These are phyloP conservation scores for Setipinna tenuifilis DNA, from an alignment of 2,797 vertebrate species.

Conservation along the genomic window DNA sequence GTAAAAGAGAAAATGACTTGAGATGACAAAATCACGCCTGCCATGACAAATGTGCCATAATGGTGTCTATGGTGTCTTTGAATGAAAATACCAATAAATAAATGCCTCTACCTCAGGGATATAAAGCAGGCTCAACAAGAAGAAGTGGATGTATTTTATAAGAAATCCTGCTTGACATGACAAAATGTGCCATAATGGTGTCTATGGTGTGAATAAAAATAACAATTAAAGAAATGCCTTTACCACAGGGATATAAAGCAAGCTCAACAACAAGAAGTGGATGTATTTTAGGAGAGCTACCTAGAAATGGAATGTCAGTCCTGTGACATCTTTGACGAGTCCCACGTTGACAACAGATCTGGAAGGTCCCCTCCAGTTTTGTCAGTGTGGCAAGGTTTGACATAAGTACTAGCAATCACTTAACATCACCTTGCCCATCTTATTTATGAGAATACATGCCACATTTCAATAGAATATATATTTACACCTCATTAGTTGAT, in stretches of 20 bases:
- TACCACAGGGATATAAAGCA: no score
- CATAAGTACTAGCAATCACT: no score
- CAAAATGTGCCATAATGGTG: background rate
- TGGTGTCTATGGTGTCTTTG: background rate
- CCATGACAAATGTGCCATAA: background rate
- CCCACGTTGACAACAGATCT: no score
- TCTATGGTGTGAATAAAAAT: background rate
- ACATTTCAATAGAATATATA: no score
- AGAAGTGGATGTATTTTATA: background rate
- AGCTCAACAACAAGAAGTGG: no score
- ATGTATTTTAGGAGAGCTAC: background rate
- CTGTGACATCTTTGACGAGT: background rate
- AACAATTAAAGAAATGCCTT: background rate
- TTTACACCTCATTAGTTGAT: no score
- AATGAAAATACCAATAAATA: background rate
- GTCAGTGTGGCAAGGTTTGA: no score
- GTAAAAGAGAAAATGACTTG: background rate
- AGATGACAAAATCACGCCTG: background rate
- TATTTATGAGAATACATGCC: no score
- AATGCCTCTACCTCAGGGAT: background rate
- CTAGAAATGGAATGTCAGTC: background rate
- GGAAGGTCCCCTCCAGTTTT: no score
- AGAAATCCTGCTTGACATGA: no score
- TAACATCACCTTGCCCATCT: no score
- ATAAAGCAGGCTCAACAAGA: no score